These are phyloP conservation scores for Papilio helenus DNA, from an alignment of 1,140 invertebrate species.

Conservation along the genomic window DNA sequence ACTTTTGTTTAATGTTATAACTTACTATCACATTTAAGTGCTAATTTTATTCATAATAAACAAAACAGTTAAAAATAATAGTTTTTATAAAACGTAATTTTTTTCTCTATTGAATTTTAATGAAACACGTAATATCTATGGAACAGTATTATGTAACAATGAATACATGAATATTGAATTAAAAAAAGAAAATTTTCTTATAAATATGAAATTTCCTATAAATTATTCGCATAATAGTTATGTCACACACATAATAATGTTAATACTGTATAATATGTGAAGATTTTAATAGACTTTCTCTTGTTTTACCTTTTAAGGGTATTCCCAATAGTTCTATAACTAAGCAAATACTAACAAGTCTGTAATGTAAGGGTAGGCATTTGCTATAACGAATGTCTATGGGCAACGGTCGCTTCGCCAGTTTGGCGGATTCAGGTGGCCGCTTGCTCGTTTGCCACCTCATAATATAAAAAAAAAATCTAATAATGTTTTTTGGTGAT, in stretches of 20 bases:
- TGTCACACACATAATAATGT: constrained; percentile 9
- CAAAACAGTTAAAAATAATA: too few species aligned
- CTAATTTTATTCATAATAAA: too few species aligned
- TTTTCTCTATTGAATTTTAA: not conserved
- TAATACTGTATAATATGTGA: constrained; percentile 7
- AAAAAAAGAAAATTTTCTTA: constrained; percentile 18
- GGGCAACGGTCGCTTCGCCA: too few species aligned
- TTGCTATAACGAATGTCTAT: too few species aligned
- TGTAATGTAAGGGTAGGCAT: too few species aligned
- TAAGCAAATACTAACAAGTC: too few species aligned
- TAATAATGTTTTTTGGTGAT: too few species aligned
- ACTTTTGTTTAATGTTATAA: too few species aligned
- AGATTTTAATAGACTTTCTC: not conserved
- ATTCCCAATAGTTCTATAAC: not conserved
- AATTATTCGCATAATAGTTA: constrained; percentile 22
- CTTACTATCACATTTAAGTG: too few species aligned
- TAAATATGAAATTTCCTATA: not conserved
- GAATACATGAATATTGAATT: not conserved
- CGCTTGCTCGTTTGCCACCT: too few species aligned
- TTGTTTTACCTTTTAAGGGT: not conserved
- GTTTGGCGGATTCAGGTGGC: too few species aligned
- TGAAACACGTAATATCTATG: not conserved
- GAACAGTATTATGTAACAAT: not conserved
- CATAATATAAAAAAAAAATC: too few species aligned
- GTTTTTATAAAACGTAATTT: not conserved